phyloP scores from a whole-genome alignment of 2,797 vertebrate genomes.

The Epinephelus malabaricus region DNA sequence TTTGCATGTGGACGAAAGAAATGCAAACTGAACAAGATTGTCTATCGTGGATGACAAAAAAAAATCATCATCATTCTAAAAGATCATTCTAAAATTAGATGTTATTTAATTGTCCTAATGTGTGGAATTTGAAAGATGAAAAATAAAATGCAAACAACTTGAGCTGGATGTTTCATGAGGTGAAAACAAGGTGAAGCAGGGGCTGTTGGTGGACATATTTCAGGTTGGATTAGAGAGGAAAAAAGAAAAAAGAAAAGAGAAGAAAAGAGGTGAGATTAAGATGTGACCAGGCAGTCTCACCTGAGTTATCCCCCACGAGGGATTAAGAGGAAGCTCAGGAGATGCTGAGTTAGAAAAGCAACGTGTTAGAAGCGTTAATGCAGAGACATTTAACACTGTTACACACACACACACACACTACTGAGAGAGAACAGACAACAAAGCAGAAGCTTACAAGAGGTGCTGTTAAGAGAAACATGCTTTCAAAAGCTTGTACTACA shows the following conservation, averaged over 20 bases:
- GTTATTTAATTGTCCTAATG: not conserved
- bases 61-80: not conserved
- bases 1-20: too few species aligned
- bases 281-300: constrained; percentile 72
- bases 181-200: not conserved
- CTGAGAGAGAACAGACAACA: constrained; percentile 28
- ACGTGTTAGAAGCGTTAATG: constrained; percentile 66
- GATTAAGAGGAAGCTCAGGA: constrained; percentile 89
- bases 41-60: not conserved
- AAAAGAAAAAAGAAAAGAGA: not conserved
- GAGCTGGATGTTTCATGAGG: not conserved
- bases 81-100: not conserved
- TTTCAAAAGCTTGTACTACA: not conserved
- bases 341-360: constrained; percentile 87
- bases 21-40: not conserved
- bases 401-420: constrained; percentile 36
- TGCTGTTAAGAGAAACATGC: constrained; percentile 26
- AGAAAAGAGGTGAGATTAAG: not conserved
- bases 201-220: not conserved
- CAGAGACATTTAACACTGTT: constrained; percentile 60
- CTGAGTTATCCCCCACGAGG: constrained; percentile 85
- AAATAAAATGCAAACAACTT: not conserved
- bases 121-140: not conserved
- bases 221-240: not conserved
- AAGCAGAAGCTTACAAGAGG: constrained; percentile 33